Percentiles rank a stretch among this genome's conserved stretches.
phyloP scores from a whole-genome alignment of 2,797 vertebrate genomes.

The Pangasius krempfi region DNA sequence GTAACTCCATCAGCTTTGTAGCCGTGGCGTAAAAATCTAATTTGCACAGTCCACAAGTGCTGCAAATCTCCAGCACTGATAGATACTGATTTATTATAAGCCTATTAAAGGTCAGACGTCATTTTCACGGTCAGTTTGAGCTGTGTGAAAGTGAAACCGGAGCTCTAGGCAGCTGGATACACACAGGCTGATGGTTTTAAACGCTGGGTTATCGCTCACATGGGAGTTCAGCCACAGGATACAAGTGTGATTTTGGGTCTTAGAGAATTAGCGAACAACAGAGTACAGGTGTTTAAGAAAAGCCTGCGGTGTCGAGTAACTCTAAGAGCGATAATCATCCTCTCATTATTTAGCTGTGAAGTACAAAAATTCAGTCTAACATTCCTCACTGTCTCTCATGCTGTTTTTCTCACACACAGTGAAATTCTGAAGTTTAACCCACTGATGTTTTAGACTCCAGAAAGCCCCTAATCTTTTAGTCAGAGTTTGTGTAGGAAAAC shows the following conservation, averaged over 20 bases:
- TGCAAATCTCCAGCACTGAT: slow-evolving; percentile 53
- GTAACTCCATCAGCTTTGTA: slow-evolving; percentile 22
- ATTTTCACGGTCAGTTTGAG: slow-evolving; percentile 47
- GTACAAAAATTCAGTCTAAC: not conserved
- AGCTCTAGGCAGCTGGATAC: slow-evolving; percentile 37
- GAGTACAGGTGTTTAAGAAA: not conserved
- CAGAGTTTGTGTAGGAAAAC: not conserved
- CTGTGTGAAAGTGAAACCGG: slow-evolving; percentile 5
- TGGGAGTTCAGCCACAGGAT: not conserved
- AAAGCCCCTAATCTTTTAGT: not conserved
- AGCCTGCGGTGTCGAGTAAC: too few species aligned
- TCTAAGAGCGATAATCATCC: not conserved
- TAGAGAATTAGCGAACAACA: not conserved
- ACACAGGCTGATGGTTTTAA: not conserved
- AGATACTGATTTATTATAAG: slow-evolving; percentile 69
- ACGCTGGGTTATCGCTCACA: not conserved
- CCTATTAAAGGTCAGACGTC: slow-evolving; percentile 71
- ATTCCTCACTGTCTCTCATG: not conserved
- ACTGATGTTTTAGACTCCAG: not conserved
- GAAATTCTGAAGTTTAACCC: not conserved
- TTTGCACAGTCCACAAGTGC: slow-evolving; percentile 30
- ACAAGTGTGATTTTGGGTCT: not conserved
- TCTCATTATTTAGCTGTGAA: not conserved
- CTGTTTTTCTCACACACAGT: not conserved
- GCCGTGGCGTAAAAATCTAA: slow-evolving; percentile 27